Evolutionary conservation across 2,888 invertebrate genomes (phyloP), one percentile per base, ranked within the genome.

Genomic region (Cantharis rustica): DNA sequence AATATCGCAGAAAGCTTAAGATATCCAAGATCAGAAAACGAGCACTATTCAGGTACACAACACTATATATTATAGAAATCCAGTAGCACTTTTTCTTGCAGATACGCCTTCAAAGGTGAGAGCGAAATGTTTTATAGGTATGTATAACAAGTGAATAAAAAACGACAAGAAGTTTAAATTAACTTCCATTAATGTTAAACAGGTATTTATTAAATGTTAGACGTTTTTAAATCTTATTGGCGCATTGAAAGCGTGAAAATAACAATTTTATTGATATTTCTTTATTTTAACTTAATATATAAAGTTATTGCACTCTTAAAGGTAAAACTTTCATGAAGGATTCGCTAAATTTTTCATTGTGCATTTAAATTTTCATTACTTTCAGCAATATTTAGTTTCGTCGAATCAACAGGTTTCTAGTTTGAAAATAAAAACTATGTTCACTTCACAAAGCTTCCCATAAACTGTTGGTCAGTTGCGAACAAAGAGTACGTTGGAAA

Each of bases 371-470:
- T 47, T n/a, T n/a, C 47, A 1, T 47, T 47, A 47, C n/a, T 47
- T 47, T 5, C 47, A 7, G n/a, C 47, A 47, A 47, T 47, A 47
- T n/a, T 47, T 47, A 66, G 23, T 20, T n/a, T 66, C 3, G 7
- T 20, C 17, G 68, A 27, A 73, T 61, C 73, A 73, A 73, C 73
- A 73, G 73, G 73, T 73, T 16, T 20, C 61, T 27, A 69, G 61
- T 73, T 69, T 61, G 11, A 15, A 15, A 73, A 15, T 15, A 13
- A n/a, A 13, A 20, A 66, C 16, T 66, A n/a, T n/a, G 23, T 20
- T 10, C n/a, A 7, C 20, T 20, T 66, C 20, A n/a, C 20, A 16
- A 64, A 64, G 17, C 20, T 23, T 62, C 62, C 20, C 68, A 61
- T 20, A 68, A 26, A 73, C 9, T 26, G 17, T 27, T 69, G 73